These are phyloP conservation scores for Ptyas mucosa DNA, from an alignment of 2,113 vertebrate genomes.

Conservation along the genomic window DNA sequence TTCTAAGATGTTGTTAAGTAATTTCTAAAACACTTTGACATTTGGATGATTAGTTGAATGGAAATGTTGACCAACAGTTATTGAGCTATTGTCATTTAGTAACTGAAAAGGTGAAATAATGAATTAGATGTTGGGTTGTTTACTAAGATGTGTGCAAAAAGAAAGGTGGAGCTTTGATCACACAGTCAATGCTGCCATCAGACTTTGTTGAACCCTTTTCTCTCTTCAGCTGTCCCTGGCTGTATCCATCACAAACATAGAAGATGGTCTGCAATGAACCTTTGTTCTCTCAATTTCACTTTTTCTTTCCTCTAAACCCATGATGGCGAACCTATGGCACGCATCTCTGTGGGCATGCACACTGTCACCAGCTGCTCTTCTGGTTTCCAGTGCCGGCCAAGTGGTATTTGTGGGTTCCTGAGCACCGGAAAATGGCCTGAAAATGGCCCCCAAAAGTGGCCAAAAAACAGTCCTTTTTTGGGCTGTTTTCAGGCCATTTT, in stretches of 20 bases:
- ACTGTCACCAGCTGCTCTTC: too few species aligned
- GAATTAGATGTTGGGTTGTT: background rate
- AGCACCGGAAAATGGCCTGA: too few species aligned
- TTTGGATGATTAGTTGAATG: background rate
- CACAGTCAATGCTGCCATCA: background rate
- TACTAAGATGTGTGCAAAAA: background rate
- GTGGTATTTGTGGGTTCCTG: too few species aligned
- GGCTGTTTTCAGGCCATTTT: too few species aligned
- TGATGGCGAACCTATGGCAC: too few species aligned
- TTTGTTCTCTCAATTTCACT: background rate
- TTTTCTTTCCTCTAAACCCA: background rate
- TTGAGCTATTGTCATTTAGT: background rate
- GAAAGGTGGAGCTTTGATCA: background rate
- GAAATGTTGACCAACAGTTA: slow-evolving; percentile 1
- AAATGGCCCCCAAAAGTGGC: too few species aligned
- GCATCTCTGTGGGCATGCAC: too few species aligned
- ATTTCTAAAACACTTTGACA: background rate
- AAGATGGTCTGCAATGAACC: background rate
- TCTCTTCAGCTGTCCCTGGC: background rate
- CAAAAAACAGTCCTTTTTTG: too few species aligned
- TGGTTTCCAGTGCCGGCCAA: too few species aligned
- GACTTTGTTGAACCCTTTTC: background rate
- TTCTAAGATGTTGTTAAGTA: background rate
- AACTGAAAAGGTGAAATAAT: background rate
- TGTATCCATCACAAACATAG: background rate